These are phyloP conservation scores for Excalfactoria chinensis DNA, from an alignment of 2,113 vertebrate genomes.

Conservation along the genomic window DNA sequence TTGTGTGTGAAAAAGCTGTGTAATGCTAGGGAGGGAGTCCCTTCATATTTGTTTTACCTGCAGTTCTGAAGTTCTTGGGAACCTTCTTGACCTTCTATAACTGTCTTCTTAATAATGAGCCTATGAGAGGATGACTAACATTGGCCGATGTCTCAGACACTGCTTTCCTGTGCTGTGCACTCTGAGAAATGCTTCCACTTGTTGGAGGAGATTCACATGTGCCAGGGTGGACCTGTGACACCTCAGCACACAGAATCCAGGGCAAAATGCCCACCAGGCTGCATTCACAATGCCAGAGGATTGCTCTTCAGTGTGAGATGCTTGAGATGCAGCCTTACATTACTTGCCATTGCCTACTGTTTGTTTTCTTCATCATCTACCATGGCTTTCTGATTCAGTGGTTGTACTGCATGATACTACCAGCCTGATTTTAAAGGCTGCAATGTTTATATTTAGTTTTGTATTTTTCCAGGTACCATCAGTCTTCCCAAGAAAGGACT, in stretches of 20 bases:
- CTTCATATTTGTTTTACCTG: background rate
- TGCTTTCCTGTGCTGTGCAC: background rate
- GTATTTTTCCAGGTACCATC: background rate
- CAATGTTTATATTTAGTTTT: background rate
- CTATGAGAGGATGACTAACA: background rate
- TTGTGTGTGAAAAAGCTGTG: background rate
- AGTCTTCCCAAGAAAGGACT: background rate
- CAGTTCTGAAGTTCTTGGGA: background rate
- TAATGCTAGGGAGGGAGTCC: background rate
- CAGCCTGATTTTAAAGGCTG: background rate
- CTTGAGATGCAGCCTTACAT: background rate
- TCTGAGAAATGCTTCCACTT: fast-evolving
- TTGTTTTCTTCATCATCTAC: background rate
- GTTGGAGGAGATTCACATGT: background rate
- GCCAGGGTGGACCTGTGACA: background rate
- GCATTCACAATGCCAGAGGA: background rate
- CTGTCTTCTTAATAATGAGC: background rate
- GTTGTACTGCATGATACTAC: background rate
- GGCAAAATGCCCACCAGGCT: background rate
- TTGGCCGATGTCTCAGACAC: background rate
- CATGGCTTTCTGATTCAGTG: background rate
- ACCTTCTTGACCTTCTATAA: background rate
- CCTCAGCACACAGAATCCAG: background rate
- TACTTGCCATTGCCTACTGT: background rate
- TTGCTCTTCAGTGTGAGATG: background rate